Base-by-base conservation (phyloP, 2,888 invertebrate species). In the Dysmachus trigonus region DNA sequence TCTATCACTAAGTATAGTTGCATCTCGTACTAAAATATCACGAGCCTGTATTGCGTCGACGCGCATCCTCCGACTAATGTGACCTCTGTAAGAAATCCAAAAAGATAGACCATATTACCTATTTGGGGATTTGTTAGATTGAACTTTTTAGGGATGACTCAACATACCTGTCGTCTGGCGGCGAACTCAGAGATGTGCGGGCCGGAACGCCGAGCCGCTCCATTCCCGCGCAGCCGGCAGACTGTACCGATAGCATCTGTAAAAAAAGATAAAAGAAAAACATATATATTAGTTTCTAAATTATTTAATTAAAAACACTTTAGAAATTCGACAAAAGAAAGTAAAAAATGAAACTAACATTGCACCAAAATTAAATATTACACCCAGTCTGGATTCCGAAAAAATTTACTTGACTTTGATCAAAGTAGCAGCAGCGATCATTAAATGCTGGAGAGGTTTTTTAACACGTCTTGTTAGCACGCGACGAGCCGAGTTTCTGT, bases 191-290 rank as follows among this genome's bases (percentile, higher is more conserved):
- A 89, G 92, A 91, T 90, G 91, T 92, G 92, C 92, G 92, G 92
- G 92, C 92, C 91, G 92, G 92, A 92, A 92, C 92, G 92, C 93
- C 93, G 92, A 94, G 94, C 94, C 94, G 94, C 94, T 94, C 94
- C 94, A 95, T 95, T 93, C 94, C 94, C 94, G 94, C 94, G 93
- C 94, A 94, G 94, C 94, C 94, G 94, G 94, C 94, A 92, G 94
- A 94, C 94, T 94, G 94, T 93, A 94, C 94, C 94, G 94, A 94
- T 94, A 94, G 94, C 94, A 94, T 94, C 94, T 94, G 93, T n/a
- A n/a, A n/a, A 90, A 94, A 93, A 91, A 92, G 92, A 92, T 93
- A 62, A 62, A 51, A 92, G 93, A 93, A 93, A 93, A 93, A 92
- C 10, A 47, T 2, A 41, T 41, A 41, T 53, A 18, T 22, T 82